Percentiles rank a stretch among this genome's conserved stretches.
Evolutionary conservation across 2,113 vertebrate species (phyloP).

Genomic region (Prunella fulvescens): DNA sequence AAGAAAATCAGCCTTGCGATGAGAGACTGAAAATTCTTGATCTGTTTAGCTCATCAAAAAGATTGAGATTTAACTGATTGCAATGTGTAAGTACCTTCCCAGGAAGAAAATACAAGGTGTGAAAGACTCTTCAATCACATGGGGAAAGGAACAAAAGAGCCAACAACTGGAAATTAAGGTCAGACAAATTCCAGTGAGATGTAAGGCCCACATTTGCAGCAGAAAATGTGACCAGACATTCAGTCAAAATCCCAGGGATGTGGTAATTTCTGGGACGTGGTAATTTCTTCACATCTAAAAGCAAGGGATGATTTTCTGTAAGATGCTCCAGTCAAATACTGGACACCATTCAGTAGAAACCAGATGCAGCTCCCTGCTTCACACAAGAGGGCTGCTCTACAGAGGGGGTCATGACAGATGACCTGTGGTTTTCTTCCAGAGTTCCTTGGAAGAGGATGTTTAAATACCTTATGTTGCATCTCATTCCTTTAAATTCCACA

Average conservation of each 20-base stretch:
- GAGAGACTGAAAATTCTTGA: conserved; percentile 11
- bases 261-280: conserved; percentile 1
- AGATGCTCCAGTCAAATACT: conserved; percentile 5
- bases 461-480: conserved; percentile 2
- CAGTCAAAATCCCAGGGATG: conserved; percentile 27
- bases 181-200: conserved; percentile 24
- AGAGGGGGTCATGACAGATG: neutral
- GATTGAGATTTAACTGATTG: conserved; percentile 49
- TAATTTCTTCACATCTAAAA: conserved; percentile 27
- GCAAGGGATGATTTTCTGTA: conserved; percentile 10
- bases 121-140: conserved; percentile 39
- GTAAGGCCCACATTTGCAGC: neutral
- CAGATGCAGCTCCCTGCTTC: conserved; percentile 4
- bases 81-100: conserved; percentile 26
- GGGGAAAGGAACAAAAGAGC: conserved; percentile 23
- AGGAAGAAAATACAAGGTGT: conserved; percentile 45
- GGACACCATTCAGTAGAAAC: neutral
- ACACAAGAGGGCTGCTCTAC: neutral
- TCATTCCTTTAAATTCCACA: conserved; percentile 13
- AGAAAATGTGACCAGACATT: conserved; percentile 34
- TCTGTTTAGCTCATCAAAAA: conserved; percentile 59
- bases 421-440: conserved; percentile 24
- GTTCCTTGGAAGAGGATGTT: neutral
- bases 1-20: neutral
- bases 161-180: conserved; percentile 55